Evolutionary conservation across 2,113 vertebrate species (phyloP).

Genomic region (Spea bombifrons): DNA sequence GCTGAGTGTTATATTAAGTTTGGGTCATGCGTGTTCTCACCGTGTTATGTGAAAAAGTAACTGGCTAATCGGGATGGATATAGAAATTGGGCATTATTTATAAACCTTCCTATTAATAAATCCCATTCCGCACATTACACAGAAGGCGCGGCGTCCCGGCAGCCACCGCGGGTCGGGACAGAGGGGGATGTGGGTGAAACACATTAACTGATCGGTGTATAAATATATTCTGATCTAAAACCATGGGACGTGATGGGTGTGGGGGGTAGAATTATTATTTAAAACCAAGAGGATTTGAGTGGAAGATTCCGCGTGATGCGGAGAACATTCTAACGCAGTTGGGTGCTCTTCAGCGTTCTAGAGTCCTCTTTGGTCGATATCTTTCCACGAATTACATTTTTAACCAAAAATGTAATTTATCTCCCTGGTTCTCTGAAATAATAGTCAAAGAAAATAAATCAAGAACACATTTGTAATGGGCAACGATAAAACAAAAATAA

Average conservation of each 20-base stretch:
- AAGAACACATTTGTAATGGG: too few species aligned
- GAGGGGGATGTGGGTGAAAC: neutral
- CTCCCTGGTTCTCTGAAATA: too few species aligned
- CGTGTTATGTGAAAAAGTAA: neutral
- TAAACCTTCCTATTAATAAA: constrained; percentile 30
- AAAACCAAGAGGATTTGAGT: too few species aligned
- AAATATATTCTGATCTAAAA: neutral
- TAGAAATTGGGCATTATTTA: constrained; percentile 33
- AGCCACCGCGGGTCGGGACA: neutral
- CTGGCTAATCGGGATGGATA: neutral
- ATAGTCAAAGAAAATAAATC: too few species aligned
- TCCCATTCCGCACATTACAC: constrained; percentile 26
- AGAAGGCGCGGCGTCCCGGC: neutral
- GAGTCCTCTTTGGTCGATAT: too few species aligned
- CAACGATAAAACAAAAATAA: too few species aligned
- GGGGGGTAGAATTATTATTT: neutral
- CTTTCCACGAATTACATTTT: too few species aligned
- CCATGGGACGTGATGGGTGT: neutral
- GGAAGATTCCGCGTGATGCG: too few species aligned
- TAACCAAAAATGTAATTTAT: too few species aligned
- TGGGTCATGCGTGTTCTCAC: neutral
- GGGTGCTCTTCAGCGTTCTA: too few species aligned
- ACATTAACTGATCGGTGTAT: neutral
- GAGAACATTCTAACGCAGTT: too few species aligned
- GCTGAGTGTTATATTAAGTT: too few species aligned